Conservation (phyloP, 2,113 vertebrate genomes). For the Centrocercus urophasianus region DNA sequence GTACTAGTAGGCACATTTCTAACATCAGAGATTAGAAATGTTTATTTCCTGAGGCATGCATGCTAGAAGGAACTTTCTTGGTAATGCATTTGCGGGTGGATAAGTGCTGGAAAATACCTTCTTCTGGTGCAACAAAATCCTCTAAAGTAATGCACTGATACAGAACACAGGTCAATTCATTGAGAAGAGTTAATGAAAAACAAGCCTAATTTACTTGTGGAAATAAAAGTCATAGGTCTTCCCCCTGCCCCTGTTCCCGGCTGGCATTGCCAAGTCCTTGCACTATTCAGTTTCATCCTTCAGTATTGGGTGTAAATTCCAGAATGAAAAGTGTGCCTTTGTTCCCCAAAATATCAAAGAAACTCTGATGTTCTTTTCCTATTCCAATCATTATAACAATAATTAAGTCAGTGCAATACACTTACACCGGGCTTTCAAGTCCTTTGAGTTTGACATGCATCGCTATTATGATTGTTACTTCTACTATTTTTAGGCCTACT, state of each 20-base stretch:
- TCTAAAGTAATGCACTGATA: background rate
- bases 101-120: background rate
- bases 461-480: conserved; percentile 36
- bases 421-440: background rate
- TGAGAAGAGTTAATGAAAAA: background rate
- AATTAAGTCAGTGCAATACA: conserved; percentile 25
- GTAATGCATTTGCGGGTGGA: background rate
- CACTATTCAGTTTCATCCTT: conserved; percentile 21
- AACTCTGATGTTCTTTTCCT: conserved; percentile 37
- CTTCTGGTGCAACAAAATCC: background rate
- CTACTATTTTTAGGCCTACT: conserved; percentile 55
- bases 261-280: background rate
- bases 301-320: background rate
- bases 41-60: background rate
- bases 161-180: background rate
- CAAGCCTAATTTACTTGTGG: background rate
- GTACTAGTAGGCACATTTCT: background rate
- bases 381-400: conserved; percentile 8
- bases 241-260: background rate
- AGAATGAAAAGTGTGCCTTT: conserved; percentile 46
- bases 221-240: conserved; percentile 1
- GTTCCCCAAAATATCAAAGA: conserved; percentile 52
- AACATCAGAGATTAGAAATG: background rate
- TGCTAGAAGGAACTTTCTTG: background rate
- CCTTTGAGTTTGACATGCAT: background rate